A percentile compares a stretch with the other conserved stretches of the same genome.
phyloP scores from a whole-genome alignment of 2,888 invertebrate species.

The Lasioglossum vierecki region DNA sequence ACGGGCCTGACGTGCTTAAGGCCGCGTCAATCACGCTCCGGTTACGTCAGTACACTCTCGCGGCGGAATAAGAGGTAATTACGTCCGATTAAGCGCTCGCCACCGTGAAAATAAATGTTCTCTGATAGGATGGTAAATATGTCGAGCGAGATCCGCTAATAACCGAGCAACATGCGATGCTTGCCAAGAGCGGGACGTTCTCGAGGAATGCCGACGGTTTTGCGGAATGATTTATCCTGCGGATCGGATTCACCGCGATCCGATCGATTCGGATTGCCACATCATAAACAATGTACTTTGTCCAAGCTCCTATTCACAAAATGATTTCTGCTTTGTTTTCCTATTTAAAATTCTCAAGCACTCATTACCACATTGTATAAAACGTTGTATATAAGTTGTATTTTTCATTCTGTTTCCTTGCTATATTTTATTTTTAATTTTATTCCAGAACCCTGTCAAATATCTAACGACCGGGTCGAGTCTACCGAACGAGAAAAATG shows the following conservation, averaged over 20 bases:
- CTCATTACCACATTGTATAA: too few relatives aligned
- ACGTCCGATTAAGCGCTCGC: conserved; percentile 49
- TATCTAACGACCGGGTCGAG: neutral
- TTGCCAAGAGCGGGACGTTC: neutral
- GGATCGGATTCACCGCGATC: conserved; percentile 1
- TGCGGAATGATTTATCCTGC: conserved; percentile 2
- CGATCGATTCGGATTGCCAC: conserved; percentile 10
- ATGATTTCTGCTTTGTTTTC: too few relatives aligned
- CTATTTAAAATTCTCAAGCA: too few relatives aligned
- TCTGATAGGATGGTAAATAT: conserved; percentile 44
- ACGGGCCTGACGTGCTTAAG: conserved; percentile 53
- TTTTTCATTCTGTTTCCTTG: too few relatives aligned
- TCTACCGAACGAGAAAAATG: neutral
- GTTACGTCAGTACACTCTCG: conserved; percentile 63
- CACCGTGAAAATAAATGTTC: conserved; percentile 57
- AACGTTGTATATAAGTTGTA: too few relatives aligned
- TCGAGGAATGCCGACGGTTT: neutral
- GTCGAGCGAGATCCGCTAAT: conserved; percentile 32
- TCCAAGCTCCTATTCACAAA: neutral
- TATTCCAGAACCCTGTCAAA: too few relatives aligned
- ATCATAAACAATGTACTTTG: neutral
- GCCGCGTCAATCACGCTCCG: conserved; percentile 69
- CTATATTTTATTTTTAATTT: too few relatives aligned
- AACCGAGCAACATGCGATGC: conserved; percentile 27
- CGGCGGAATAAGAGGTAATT: conserved; percentile 61